These are phyloP conservation scores for Gambelia wislizenii DNA, from an alignment of 2,797 vertebrate genomes.

Conservation along the genomic window DNA sequence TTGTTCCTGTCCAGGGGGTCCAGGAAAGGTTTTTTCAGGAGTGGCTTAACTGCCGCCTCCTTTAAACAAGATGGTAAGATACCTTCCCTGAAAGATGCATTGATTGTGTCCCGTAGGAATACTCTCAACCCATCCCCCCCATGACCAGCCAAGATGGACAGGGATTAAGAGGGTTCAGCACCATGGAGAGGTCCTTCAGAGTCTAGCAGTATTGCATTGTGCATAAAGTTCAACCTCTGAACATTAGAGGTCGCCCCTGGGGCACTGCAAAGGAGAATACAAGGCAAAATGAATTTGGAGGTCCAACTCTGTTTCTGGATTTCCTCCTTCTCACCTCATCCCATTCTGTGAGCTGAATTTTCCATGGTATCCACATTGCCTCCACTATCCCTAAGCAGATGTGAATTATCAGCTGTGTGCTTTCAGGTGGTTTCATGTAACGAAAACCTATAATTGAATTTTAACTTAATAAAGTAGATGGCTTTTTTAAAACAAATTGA, in stretches of 20 bases:
- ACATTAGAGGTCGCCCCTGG: not conserved
- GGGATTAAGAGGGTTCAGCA: too few species aligned
- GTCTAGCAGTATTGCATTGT: too few species aligned
- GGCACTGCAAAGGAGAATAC: not conserved
- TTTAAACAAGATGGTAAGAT: too few species aligned
- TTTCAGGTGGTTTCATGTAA: slow-evolving; percentile 43
- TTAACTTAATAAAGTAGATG: slow-evolving; percentile 63
- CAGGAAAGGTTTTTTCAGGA: too few species aligned
- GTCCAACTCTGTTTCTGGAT: slow-evolving; percentile 36
- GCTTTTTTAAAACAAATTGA: slow-evolving; percentile 65
- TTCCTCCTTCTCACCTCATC: not conserved
- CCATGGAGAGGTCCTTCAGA: too few species aligned
- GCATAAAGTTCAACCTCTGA: too few species aligned
- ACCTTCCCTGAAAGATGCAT: too few species aligned
- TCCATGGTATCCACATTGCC: not conserved
- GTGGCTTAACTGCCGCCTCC: too few species aligned
- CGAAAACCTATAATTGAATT: slow-evolving; percentile 56
- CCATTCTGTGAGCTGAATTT: not conserved
- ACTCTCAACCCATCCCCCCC: too few species aligned
- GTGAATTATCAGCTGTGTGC: slow-evolving; percentile 3
- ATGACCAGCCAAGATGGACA: too few species aligned
- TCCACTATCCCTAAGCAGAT: slow-evolving; percentile 12
- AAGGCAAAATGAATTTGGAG: not conserved
- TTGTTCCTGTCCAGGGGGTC: too few species aligned
- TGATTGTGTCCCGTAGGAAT: too few species aligned